Percentiles rank a stretch among this genome's conserved stretches.
Conservation (phyloP, 2,888 invertebrate species). For the Brachylomia viminalis region DNA sequence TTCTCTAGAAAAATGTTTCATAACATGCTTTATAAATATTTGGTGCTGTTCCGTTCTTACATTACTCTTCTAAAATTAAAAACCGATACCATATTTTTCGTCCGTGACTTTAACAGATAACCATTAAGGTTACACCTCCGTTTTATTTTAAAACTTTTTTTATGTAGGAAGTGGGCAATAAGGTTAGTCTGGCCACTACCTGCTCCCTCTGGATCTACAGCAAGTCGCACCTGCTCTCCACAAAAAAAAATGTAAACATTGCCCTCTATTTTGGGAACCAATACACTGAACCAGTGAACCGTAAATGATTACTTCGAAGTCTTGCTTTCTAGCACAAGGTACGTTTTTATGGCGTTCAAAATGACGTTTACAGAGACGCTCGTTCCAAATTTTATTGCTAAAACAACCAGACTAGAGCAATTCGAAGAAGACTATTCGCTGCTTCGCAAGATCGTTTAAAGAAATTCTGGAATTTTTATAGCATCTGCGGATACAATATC, state of each 20-base stretch:
- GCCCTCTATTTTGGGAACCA: conserved; percentile 80
- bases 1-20: conserved; percentile 50
- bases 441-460: conserved; percentile 40
- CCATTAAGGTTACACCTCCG: conserved; percentile 76
- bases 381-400: conserved; percentile 54
- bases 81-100: conserved; percentile 68
- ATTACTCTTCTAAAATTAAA: conserved; percentile 69
- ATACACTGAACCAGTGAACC: conserved; percentile 77
- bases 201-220: conserved; percentile 73
- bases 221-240: conserved; percentile 84
- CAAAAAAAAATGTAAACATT: conserved; percentile 86
- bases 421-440: conserved; percentile 47
- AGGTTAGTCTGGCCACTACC: conserved; percentile 81
- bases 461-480: conserved; percentile 38
- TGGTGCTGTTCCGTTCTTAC: conserved; percentile 55
- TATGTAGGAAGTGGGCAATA: conserved; percentile 86
- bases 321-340: conserved; percentile 70
- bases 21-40: conserved; percentile 51
- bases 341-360: conserved; percentile 63
- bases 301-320: conserved; percentile 78
- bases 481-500: conserved; percentile 54
- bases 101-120: conserved; percentile 79
- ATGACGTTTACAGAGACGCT: conserved; percentile 61
- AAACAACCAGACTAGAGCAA: conserved; percentile 47
- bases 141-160: conserved; percentile 78